Base-by-base conservation (phyloP, 2,888 invertebrate species). In the Drosophila borealis region DNA sequence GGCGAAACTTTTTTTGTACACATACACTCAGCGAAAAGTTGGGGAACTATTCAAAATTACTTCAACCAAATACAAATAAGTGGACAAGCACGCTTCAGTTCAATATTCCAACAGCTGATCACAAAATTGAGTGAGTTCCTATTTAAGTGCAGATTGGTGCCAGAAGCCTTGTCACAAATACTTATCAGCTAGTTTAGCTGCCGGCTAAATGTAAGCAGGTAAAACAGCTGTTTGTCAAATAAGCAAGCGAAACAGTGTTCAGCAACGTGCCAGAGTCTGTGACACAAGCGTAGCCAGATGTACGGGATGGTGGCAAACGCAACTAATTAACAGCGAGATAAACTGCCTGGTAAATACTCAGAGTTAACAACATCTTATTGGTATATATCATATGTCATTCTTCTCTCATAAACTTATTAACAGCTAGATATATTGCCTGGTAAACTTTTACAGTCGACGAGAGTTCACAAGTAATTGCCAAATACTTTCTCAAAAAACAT, bases 1-100 rank as follows among this genome's bases (percentile, higher is more conserved):
- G 79, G 74, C 64, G 74, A 74, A 76, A 69, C 70, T 62, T 53
- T 67, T 68, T 53, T 44, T 48, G 19, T 25, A 37, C 21, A 17
- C 34, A n/a, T 17, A 19, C 19, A 14, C 14, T n/a, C 17, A 37
- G 10, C 3, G 10, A n/a, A 57, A 50, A 39, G 25, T 37, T 37
- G 17, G 37, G 37, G 2, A 8, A 29, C 36, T 55, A 29, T 8
- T 36, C 17, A 36, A 17, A 55, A 45, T 14, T 36, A 17, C 54
- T 64, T 67, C 39, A 67, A 17, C 53, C n/a, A 4, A 3, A 17
- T 17, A 13, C 41, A 53, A 41, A 29, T 53, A 29, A 2, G 2
- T 8, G 29, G 29, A 29, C 8, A 29, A 29, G 29, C 8, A 29
- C 29, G 29, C 29, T 8, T 8, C 8, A 8, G 29, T 8, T 2